Evolutionary conservation across 2,888 invertebrate genomes (phyloP).

Genomic region (Acanthopleura granulata): DNA sequence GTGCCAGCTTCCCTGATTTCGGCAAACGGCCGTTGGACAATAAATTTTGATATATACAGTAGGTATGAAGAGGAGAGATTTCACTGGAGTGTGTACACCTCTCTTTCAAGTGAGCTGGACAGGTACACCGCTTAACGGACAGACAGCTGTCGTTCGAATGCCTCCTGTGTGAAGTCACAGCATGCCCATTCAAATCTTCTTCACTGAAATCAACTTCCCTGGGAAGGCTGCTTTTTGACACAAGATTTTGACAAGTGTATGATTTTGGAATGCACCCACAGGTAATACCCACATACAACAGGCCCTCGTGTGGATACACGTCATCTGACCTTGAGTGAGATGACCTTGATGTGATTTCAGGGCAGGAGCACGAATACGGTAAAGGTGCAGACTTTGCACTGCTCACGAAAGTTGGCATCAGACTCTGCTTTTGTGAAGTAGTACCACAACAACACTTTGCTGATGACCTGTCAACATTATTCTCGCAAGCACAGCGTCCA

Average conservation of each 20-base stretch:
- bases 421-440: background rate
- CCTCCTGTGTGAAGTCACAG: background rate
- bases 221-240: background rate
- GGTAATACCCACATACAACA: background rate
- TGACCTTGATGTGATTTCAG: background rate
- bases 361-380: constrained; percentile 9
- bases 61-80: background rate
- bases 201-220: background rate
- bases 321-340: background rate
- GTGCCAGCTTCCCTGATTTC: background rate
- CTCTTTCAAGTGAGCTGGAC: background rate
- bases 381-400: background rate
- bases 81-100: background rate
- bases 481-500: background rate
- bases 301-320: background rate
- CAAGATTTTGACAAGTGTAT: background rate
- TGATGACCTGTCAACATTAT: background rate
- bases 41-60: background rate
- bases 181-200: background rate
- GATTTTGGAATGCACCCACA: background rate
- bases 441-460: background rate
- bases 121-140: background rate
- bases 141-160: background rate
- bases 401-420: background rate
- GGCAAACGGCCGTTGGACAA: background rate